Percentiles rank a stretch among this genome's conserved stretches.
phyloP scores from a whole-genome alignment of 2,888 invertebrate genomes.

The Lithophane socia region DNA sequence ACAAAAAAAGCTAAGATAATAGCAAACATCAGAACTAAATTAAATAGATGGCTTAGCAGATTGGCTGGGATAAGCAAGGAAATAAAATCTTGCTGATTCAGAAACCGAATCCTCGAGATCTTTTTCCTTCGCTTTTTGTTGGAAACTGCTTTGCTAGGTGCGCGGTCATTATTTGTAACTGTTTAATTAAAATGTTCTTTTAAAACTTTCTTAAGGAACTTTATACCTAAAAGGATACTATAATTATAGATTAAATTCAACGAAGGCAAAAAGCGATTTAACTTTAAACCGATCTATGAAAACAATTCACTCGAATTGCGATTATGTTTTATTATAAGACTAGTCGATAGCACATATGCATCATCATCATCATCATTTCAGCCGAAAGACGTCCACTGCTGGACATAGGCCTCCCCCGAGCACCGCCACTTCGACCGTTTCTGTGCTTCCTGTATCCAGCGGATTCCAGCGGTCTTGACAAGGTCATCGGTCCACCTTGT shows the following conservation, averaged over 20 bases:
- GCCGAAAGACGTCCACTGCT: too few species aligned
- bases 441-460: too few species aligned
- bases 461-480: too few species aligned
- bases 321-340: background rate
- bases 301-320: background rate
- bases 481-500: too few species aligned
- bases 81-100: slow-evolving; percentile 39
- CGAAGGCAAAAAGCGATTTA: background rate
- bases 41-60: background rate
- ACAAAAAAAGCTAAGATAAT: too few species aligned
- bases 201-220: background rate
- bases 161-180: background rate
- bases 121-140: slow-evolving; percentile 10
- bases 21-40: background rate
- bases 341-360: background rate
- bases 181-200: slow-evolving; percentile 16
- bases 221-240: background rate
- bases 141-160: slow-evolving; percentile 17
- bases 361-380: too few species aligned
- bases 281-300: background rate
- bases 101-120: slow-evolving; percentile 6
- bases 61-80: background rate
- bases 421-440: too few species aligned
- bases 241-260: background rate
- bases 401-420: too few species aligned